Percentiles rank a stretch among this genome's conserved stretches.
These are phyloP conservation scores for Botia almorhae DNA, from an alignment of 2,797 vertebrate genomes.

Conservation along the genomic window DNA sequence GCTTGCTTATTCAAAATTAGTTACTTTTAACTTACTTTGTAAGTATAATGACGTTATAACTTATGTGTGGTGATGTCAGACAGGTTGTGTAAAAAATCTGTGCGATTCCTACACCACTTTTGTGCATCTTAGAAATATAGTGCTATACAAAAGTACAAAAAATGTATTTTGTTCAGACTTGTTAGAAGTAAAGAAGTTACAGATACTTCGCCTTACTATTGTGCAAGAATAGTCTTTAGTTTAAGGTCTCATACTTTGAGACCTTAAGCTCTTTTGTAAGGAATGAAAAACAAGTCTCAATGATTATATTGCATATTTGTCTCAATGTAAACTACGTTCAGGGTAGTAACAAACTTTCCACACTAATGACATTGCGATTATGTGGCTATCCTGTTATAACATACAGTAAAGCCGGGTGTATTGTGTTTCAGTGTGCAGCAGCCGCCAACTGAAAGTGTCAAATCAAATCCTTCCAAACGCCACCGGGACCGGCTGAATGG, in stretches of 20 bases:
- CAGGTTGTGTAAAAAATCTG: not conserved
- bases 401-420: not conserved
- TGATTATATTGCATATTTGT: not conserved
- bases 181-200: too few relatives aligned
- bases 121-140: too few relatives aligned
- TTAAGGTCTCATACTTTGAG: too few relatives aligned
- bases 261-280: too few relatives aligned
- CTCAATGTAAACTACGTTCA: not conserved
- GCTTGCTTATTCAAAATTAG: not conserved
- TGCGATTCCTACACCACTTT: not conserved
- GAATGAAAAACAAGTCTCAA: too few relatives aligned
- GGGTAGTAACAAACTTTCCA: not conserved
- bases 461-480: constrained; percentile 87
- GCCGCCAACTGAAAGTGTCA: constrained; percentile 76
- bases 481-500: constrained; percentile 86
- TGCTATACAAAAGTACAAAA: not conserved
- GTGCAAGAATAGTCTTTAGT: too few relatives aligned
- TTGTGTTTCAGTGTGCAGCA: constrained; percentile 74
- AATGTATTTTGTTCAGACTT: too few relatives aligned
- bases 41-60: not conserved
- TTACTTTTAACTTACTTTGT: not conserved
- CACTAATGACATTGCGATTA: not conserved
- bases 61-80: not conserved
- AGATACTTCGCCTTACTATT: too few relatives aligned
- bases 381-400: not conserved